phyloP scores from a whole-genome alignment of 2,113 vertebrate species.

The Seriola dumerili region DNA sequence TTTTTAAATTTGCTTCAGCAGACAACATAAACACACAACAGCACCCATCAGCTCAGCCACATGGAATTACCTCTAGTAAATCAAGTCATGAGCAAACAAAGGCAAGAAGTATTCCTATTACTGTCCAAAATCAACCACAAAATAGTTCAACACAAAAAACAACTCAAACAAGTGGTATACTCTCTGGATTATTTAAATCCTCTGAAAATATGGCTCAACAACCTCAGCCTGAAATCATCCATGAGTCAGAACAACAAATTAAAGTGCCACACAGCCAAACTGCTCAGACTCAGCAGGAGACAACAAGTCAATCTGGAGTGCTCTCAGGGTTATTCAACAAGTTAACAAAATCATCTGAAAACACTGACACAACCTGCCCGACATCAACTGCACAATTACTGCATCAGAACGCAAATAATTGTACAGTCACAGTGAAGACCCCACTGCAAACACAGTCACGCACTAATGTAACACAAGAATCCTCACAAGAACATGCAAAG shows the following conservation, averaged over 20 bases:
- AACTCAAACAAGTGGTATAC: constrained; percentile 54
- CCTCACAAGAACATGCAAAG: constrained; percentile 34
- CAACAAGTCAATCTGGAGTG: constrained; percentile 68
- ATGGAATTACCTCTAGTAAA: constrained; percentile 46
- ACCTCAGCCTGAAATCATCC: constrained; percentile 44
- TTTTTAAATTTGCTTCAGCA: constrained; percentile 81
- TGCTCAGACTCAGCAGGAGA: constrained; percentile 46
- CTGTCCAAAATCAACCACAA: constrained; percentile 43
- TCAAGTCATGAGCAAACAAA: constrained; percentile 49
- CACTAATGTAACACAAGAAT: constrained; percentile 40
- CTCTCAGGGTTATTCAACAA: constrained; percentile 83
- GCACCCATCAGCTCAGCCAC: constrained; percentile 36
- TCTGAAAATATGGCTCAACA: constrained; percentile 74
- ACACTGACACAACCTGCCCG: constrained; percentile 46
- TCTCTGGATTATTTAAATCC: constrained; percentile 82
- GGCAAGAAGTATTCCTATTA: constrained; percentile 23
- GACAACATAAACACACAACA: constrained; percentile 67
- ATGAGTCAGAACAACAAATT: constrained; percentile 51
- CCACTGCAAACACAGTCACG: constrained; percentile 34
- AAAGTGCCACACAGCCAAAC: constrained; percentile 39
- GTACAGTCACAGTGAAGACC: constrained; percentile 20
- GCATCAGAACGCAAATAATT: constrained; percentile 26
- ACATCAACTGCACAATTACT: constrained; percentile 38
- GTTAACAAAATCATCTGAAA: constrained; percentile 82
- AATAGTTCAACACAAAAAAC: constrained; percentile 53